A percentile compares a stretch with the other conserved stretches of the same genome.
These are phyloP conservation scores for Battus philenor DNA, from an alignment of 1,140 invertebrate species.

Conservation along the genomic window DNA sequence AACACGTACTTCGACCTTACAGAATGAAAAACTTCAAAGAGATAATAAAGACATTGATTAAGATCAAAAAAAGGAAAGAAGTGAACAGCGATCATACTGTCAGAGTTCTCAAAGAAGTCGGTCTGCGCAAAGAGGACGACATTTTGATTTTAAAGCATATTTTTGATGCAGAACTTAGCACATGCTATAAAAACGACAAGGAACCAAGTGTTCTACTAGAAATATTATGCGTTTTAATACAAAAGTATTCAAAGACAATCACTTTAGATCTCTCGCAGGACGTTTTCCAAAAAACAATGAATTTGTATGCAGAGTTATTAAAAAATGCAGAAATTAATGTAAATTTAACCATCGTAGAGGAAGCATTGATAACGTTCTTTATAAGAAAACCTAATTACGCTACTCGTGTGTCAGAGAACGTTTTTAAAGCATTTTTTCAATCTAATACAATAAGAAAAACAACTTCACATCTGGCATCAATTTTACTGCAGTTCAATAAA, in stretches of 20 bases:
- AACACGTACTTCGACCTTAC: constrained; percentile 57
- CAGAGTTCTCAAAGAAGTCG: constrained; percentile 47
- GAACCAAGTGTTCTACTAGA: constrained; percentile 61
- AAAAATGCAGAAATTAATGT: constrained; percentile 49
- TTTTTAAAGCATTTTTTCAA: constrained; percentile 70
- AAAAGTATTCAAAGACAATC: constrained; percentile 50
- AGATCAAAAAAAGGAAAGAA: constrained; percentile 60
- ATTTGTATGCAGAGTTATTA: constrained; percentile 56
- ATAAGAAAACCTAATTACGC: constrained; percentile 77
- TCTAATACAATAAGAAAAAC: constrained; percentile 71
- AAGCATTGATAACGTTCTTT: constrained; percentile 75
- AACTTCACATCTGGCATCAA: constrained; percentile 65
- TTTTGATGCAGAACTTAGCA: constrained; percentile 39
- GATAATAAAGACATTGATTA: constrained; percentile 64
- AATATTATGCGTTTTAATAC: constrained; percentile 51
- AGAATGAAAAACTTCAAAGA: constrained; percentile 64
- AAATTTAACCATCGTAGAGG: constrained; percentile 75
- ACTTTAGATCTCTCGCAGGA: constrained; percentile 38
- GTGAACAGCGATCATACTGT: constrained; percentile 44
- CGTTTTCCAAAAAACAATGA: constrained; percentile 40
- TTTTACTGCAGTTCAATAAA: constrained; percentile 70
- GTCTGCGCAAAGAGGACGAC: constrained; percentile 51
- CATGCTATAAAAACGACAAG: constrained; percentile 59
- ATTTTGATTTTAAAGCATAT: constrained; percentile 46
- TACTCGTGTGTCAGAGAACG: constrained; percentile 55